Base-by-base conservation (phyloP, 2,888 invertebrate genomes). In the Hydraecia micacea region DNA sequence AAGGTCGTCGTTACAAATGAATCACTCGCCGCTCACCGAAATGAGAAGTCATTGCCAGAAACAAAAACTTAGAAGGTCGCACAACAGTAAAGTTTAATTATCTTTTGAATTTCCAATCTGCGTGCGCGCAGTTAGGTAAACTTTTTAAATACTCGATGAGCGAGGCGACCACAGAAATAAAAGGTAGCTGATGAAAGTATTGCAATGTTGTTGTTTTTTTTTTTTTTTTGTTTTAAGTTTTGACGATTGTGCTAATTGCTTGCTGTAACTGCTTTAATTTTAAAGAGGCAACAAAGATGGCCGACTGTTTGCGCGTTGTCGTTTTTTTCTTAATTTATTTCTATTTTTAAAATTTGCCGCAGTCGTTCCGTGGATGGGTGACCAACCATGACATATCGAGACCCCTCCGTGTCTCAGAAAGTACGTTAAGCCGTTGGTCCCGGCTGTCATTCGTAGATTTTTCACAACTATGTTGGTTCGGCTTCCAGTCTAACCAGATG, bases 21-120 rank as follows among this genome's bases (percentile, higher is more conserved):
- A 55, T 83, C 83, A 82, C 36, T 72, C 70, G 63, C 83, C 84
- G 70, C 55, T 84, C 84, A 79, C 84, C 73, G 39, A 82, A 82
- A 86, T 66, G 74, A 77, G 77, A 67, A 85, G 83, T 73, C 86
- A 75, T 83, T 79, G 83, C n/a, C 28, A 74, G 71, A 87, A 86
- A 86, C 82, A 87, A 86, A 86, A 85, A 87, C 77, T 85, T 58
- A 72, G 77, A 87, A 86, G 86, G 86, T 74, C 81, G 46, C 21
- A 62, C 68, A 32, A 86, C 86, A 46, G 86, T 85, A 80, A 36
- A 75, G 73, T 87, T 85, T 81, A 87, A 81, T 79, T 85, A 74
- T 65, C 68, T 75, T 58, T 69, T 76, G 63, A 73, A 77, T 85
- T 85, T 86, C 76, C 60, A 76, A 86, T 80, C 60, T 63, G 80